Evolutionary conservation across 2,797 vertebrate species (phyloP).

Genomic region (Siniperca scherzeri): DNA sequence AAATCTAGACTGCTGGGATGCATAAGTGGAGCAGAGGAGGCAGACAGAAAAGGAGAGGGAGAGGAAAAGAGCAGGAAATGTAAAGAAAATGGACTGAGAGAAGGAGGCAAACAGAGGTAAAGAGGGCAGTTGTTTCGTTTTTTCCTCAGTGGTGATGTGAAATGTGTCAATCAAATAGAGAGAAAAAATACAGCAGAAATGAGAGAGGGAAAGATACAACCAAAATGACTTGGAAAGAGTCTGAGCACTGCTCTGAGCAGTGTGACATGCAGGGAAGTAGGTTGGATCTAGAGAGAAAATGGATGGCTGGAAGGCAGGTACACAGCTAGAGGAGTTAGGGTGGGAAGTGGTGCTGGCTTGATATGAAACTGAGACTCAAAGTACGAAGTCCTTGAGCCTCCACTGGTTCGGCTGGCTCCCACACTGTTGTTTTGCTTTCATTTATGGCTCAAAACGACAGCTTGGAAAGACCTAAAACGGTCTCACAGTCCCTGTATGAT

Average conservation of each 20-base stretch:
- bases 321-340: slow-evolving; percentile 60
- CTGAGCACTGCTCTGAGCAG: slow-evolving; percentile 44
- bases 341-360: slow-evolving; percentile 67
- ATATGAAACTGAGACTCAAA: slow-evolving; percentile 69
- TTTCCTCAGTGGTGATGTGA: slow-evolving; percentile 18
- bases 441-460: slow-evolving; percentile 61
- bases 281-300: slow-evolving; percentile 66
- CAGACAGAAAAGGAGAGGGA: slow-evolving; percentile 43
- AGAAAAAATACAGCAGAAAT: slow-evolving; percentile 5
- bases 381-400: slow-evolving; percentile 70
- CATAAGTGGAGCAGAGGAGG: slow-evolving; percentile 68
- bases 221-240: slow-evolving; percentile 27
- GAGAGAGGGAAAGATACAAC: background rate
- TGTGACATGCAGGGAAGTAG: slow-evolving; percentile 54
- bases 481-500: slow-evolving; percentile 48
- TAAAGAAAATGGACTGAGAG: slow-evolving; percentile 43
- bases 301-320: slow-evolving; percentile 74
- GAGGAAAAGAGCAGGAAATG: slow-evolving; percentile 34
- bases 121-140: slow-evolving; percentile 20
- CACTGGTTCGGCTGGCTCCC: slow-evolving; percentile 56
- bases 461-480: slow-evolving; percentile 67
- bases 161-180: slow-evolving; percentile 52
- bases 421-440: slow-evolving; percentile 62
- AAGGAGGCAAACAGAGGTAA: slow-evolving; percentile 31
- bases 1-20: slow-evolving; percentile 78